Base-by-base conservation (phyloP, 2,888 invertebrate species). In the Pheosia tremula region DNA sequence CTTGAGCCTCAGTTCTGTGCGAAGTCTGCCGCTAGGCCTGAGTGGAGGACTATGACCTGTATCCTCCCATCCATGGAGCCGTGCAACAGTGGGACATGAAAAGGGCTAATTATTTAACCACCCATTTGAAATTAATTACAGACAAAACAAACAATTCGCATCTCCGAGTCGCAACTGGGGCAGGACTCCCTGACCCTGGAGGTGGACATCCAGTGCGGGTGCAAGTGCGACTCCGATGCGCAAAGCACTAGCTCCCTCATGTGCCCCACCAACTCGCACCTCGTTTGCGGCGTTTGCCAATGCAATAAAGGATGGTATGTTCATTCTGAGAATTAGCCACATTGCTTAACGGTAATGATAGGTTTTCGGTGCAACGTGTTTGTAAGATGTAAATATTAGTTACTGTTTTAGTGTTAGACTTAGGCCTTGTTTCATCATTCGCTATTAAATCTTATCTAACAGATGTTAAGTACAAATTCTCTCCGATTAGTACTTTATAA, bases 111-210 rank as follows among this genome's bases (percentile, higher is more conserved):
- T 41, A 5, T 8, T 7, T 41, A 8, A 8, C 6, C 41, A 9
- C 43, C 9, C 9, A 43, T 57, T 62, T 64, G 41, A 41, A 41
- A 3, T 3, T 41, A 3, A 3, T 80, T 82, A 43, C 79, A 93
- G 93, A 81, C 80, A 37, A 83, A 76, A 41, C 85, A 91, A 79
- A 94, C 87, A 0, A 94, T 97, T 57, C 91, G 90, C 11, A 96
- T 98, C 75, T 96, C 96, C 63, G 98, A 98, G 72, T 96, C 96
- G 4, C 97, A 97, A 60, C 92, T 98, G 57, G 95, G 95, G 4
- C 97, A 97, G 57, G 96, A 96, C 75, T 88, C 91, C 24, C 85
- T 98, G 62, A 93, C 94, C 11, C 86, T 98, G 55, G 95, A 97
- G 58, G 94, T 98, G 53, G 96, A 97, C 72, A 90, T 97, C 59